Conservation (phyloP, 2,113 vertebrate genomes). For the Sakesphorus luctuosus region DNA sequence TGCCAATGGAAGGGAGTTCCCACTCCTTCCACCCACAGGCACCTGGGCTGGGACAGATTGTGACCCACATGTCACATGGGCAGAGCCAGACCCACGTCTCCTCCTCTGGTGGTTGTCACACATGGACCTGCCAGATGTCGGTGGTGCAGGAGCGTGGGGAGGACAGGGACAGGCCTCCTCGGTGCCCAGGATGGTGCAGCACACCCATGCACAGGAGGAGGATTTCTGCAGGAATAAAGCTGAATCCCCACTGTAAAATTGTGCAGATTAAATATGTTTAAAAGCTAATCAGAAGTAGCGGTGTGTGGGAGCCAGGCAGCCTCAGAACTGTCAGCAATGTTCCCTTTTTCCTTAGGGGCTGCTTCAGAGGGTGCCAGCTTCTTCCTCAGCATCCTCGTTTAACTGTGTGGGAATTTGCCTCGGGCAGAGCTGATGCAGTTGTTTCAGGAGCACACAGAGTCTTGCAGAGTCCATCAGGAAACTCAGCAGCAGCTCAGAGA, state of each 20-base stretch:
- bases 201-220: background rate
- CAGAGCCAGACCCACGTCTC: background rate
- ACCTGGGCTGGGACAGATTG: fast-evolving
- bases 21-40: background rate
- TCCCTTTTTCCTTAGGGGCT: background rate
- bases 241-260: background rate
- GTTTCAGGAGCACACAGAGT: background rate
- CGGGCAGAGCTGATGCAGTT: background rate
- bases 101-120: background rate
- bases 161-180: background rate
- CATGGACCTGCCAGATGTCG: background rate
- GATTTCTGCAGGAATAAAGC: background rate
- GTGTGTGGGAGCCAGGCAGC: constrained; percentile 22
- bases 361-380: constrained; percentile 19
- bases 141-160: background rate
- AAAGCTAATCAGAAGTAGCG: background rate
- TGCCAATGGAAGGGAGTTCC: background rate
- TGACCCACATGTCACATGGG: fast-evolving
- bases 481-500: background rate
- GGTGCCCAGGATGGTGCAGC: background rate
- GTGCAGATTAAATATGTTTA: constrained; percentile 3
- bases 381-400: background rate
- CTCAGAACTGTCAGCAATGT: constrained; percentile 22
- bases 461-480: background rate
- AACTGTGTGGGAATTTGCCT: background rate